These are phyloP conservation scores for Netelia inedita DNA, from an alignment of 2,888 invertebrate species.

Conservation along the genomic window DNA sequence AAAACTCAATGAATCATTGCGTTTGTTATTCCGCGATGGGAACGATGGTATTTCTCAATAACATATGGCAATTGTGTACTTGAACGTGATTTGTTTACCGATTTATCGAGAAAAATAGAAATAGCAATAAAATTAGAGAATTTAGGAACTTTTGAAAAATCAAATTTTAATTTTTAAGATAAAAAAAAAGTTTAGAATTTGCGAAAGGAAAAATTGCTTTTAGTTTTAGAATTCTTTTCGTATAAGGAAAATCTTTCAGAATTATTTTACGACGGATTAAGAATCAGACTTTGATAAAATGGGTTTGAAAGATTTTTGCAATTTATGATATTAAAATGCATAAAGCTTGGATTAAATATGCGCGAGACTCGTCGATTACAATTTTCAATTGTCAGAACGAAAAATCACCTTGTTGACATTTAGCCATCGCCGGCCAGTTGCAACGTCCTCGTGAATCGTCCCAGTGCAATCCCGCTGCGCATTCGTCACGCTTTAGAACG, in stretches of 20 bases:
- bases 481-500: conserved; percentile 89
- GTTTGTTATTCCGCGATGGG: conserved; percentile 35
- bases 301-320: neutral
- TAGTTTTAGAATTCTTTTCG: too few species aligned
- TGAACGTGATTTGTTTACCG: neutral
- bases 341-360: too few species aligned
- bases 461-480: conserved; percentile 94
- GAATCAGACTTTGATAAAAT: neutral
- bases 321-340: neutral
- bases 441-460: conserved; percentile 89
- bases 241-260: too few species aligned
- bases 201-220: too few species aligned
- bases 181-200: too few species aligned
- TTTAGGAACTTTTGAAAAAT: too few species aligned
- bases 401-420: conserved; percentile 86
- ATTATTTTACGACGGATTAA: too few species aligned
- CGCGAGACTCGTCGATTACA: too few species aligned
- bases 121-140: too few species aligned
- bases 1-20: conserved; percentile 56
- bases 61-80: conserved; percentile 18
- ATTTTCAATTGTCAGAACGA: conserved; percentile 37
- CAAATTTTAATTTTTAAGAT: too few species aligned
- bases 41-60: conserved; percentile 49
- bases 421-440: conserved; percentile 93
- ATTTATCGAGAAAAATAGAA: too few species aligned